Evolutionary conservation across 2,797 vertebrate species (phyloP).

Genomic region (Poeciliopsis gracilis): DNA sequence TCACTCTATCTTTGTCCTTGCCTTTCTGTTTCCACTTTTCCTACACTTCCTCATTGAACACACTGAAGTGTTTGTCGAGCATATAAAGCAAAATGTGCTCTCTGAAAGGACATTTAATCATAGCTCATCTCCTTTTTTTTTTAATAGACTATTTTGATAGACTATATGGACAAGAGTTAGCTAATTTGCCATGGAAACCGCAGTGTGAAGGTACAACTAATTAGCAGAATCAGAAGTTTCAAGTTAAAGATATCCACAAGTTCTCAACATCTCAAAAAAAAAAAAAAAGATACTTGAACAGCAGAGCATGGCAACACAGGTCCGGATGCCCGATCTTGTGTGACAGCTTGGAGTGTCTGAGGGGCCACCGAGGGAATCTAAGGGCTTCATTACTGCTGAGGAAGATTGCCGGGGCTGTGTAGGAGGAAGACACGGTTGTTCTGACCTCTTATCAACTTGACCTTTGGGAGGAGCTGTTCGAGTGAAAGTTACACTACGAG

Average conservation of each 20-base stretch:
- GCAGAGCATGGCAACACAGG: conserved; percentile 4
- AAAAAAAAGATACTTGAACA: conserved; percentile 3
- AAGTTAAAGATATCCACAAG: conserved; percentile 10
- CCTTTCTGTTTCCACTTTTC: conserved; percentile 32
- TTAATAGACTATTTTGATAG: conserved; percentile 14
- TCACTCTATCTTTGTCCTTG: conserved; percentile 16
- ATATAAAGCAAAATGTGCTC: conserved; percentile 40
- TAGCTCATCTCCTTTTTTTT: conserved; percentile 11
- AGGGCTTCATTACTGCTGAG: conserved; percentile 52
- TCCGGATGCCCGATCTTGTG: conserved; percentile 23
- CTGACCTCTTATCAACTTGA: conserved; percentile 56
- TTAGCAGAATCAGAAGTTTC: conserved; percentile 30
- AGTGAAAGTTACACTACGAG: conserved; percentile 33
- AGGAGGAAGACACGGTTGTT: conserved; percentile 18
- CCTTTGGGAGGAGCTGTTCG: conserved; percentile 58
- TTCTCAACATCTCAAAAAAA: conserved; percentile 21
- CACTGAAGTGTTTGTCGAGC: conserved; percentile 35
- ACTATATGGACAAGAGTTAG: conserved; percentile 37
- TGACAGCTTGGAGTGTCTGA: conserved; percentile 39
- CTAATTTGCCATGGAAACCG: conserved; percentile 49
- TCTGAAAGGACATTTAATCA: conserved; percentile 53
- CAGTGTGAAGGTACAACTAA: conserved; percentile 41
- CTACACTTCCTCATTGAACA: conserved; percentile 28
- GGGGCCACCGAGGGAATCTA: conserved; percentile 34
- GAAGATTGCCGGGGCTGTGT: conserved; percentile 16